A percentile compares a stretch with the other conserved stretches of the same genome.
phyloP scores from a whole-genome alignment of 2,888 invertebrate genomes.

The Orthosia cruda region DNA sequence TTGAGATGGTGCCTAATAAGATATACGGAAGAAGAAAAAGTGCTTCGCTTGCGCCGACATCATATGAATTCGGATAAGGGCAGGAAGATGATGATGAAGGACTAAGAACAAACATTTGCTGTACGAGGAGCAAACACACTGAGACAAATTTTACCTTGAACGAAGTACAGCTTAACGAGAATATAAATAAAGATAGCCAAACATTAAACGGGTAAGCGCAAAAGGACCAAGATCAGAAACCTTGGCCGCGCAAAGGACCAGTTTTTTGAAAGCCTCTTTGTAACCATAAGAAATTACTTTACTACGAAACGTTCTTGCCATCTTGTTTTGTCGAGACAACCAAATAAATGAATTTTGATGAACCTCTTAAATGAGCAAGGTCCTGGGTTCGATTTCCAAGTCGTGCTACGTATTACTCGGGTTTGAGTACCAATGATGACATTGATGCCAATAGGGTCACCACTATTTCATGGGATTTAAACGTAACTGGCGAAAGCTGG shows the following conservation, averaged over 20 bases:
- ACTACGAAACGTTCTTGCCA: background rate
- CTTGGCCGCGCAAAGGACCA: slow-evolving; percentile 25
- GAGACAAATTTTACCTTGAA: background rate
- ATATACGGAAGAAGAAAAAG: background rate
- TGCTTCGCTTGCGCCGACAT: too few relatives aligned
- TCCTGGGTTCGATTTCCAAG: background rate
- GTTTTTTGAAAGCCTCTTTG: slow-evolving; percentile 14
- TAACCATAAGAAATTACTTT: slow-evolving; percentile 3
- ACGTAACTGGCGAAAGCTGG: background rate
- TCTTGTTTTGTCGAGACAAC: background rate
- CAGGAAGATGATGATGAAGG: background rate
- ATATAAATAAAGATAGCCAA: background rate
- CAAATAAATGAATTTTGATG: background rate
- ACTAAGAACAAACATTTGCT: background rate
- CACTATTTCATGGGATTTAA: background rate
- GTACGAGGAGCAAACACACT: background rate
- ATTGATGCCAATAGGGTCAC: background rate
- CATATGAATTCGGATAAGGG: too few relatives aligned
- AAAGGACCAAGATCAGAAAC: slow-evolving; percentile 13
- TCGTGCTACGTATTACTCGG: too few relatives aligned
- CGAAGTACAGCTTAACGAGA: background rate
- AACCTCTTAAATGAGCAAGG: background rate
- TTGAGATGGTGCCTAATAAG: background rate
- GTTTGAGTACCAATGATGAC: too few relatives aligned
- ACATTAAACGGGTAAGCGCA: slow-evolving; percentile 7